phyloP scores from a whole-genome alignment of 1,140 invertebrate genomes.

The Choristoneura fumiferana region DNA sequence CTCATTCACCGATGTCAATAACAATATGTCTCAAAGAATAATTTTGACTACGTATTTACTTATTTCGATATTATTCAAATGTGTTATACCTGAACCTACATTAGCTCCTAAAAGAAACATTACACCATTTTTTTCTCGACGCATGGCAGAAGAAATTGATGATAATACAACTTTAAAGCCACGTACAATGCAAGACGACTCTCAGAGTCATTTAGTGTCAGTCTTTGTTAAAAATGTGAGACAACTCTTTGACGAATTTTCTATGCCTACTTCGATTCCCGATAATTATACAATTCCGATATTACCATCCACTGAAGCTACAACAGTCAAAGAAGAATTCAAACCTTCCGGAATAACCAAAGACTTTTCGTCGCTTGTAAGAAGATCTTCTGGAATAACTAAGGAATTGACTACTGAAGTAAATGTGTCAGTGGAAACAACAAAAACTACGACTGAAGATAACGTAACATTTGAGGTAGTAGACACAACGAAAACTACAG shows the following conservation, averaged over 20 bases:
- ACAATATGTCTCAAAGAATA: slow-evolving; percentile 22
- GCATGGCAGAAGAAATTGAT: slow-evolving; percentile 38
- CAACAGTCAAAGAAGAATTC: not conserved
- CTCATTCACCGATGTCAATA: no score
- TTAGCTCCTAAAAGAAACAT: slow-evolving; percentile 21
- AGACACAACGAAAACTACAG: no score
- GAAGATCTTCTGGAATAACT: no score
- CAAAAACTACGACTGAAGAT: slow-evolving; percentile 17
- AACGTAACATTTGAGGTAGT: no score
- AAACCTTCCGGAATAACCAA: not conserved
- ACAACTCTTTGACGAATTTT: slow-evolving; percentile 42
- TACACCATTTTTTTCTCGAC: slow-evolving; percentile 19
- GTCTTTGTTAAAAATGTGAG: slow-evolving; percentile 51
- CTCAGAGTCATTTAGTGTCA: slow-evolving; percentile 41
- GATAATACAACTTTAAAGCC: slow-evolving; percentile 23
- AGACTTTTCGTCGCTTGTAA: not conserved
- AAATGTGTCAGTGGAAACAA: slow-evolving; percentile 12
- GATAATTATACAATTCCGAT: slow-evolving; percentile 3
- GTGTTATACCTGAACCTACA: no score
- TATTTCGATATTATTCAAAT: slow-evolving; percentile 20
- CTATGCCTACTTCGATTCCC: slow-evolving; percentile 21
- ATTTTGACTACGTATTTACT: slow-evolving; percentile 12
- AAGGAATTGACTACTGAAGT: no score
- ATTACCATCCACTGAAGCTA: not conserved
- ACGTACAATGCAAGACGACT: slow-evolving; percentile 26